Conservation (phyloP, 2,797 vertebrate species). For the Sebastiscus albofasciatus region DNA sequence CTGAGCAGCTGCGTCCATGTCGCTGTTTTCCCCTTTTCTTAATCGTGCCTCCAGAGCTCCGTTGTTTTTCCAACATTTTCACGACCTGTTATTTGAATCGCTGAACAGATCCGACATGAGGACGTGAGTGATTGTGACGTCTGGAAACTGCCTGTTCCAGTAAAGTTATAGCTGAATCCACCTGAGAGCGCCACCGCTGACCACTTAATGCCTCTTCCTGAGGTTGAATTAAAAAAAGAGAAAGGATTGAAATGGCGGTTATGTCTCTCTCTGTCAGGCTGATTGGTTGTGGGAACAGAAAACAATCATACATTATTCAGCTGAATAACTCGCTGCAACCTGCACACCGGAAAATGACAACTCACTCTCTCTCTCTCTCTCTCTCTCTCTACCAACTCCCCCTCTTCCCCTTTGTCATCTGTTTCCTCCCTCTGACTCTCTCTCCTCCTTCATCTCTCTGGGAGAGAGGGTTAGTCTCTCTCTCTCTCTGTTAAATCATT, state of each 20-base stretch:
- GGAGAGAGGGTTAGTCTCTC: background rate
- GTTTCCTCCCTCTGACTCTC: background rate
- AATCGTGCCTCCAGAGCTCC: too few relatives aligned
- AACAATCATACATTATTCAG: conserved; percentile 71
- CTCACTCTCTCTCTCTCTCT: background rate
- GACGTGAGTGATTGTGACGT: too few relatives aligned
- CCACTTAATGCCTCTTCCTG: background rate
- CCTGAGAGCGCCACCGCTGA: too few relatives aligned
- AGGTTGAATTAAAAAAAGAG: background rate
- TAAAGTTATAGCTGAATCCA: too few relatives aligned
- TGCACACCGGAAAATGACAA: conserved; percentile 17
- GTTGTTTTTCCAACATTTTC: too few relatives aligned
- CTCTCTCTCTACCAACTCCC: background rate
- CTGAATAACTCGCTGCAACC: conserved; percentile 1
- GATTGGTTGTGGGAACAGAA: conserved; percentile 39
- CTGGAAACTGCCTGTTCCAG: too few relatives aligned
- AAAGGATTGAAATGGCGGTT: background rate
- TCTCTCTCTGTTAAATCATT: conserved; percentile 33
- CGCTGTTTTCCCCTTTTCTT: too few relatives aligned
- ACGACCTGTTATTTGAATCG: too few relatives aligned
- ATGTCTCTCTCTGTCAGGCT: background rate
- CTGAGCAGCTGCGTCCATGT: too few relatives aligned
- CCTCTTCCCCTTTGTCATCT: background rate
- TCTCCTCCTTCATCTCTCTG: conserved; percentile 15
- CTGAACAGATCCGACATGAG: too few relatives aligned